A percentile compares a stretch with the other conserved stretches of the same genome.
phyloP scores from a whole-genome alignment of 1,140 invertebrate species.

The Euborellia annulipes region DNA sequence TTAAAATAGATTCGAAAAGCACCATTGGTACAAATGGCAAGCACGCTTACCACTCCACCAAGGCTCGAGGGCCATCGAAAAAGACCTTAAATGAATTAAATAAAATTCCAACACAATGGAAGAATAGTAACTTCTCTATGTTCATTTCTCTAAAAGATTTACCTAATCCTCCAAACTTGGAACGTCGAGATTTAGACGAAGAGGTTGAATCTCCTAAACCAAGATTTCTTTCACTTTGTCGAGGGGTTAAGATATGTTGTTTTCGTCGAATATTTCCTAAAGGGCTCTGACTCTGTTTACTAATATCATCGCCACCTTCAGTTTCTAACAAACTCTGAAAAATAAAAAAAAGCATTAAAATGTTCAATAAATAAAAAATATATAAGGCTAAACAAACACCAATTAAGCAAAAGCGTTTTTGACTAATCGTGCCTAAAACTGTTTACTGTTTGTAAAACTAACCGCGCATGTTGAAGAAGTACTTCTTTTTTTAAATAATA shows the following conservation, averaged over 20 bases:
- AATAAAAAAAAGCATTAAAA: no score
- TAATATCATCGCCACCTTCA: constrained; percentile 48
- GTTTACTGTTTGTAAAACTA: no score
- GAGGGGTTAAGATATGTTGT: constrained; percentile 56
- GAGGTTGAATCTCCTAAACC: constrained; percentile 26
- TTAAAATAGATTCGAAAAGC: no score
- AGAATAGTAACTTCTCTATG: constrained; percentile 12
- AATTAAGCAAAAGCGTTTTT: no score
- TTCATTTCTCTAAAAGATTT: constrained; percentile 12
- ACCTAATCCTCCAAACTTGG: constrained; percentile 46
- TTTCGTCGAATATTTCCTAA: constrained; percentile 55
- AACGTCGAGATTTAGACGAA: constrained; percentile 16
- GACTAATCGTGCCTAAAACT: no score
- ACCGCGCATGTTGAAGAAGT: constrained; percentile 72
- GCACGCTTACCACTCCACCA: no score
- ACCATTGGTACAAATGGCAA: no score
- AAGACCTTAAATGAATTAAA: no score
- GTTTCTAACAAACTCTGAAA: constrained; percentile 63
- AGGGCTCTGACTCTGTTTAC: constrained; percentile 56
- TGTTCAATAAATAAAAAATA: no score
- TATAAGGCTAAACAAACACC: no score
- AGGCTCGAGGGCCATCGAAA: no score
- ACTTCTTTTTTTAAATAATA: constrained; percentile 71
- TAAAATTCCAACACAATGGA: no score
- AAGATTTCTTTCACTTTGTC: constrained; percentile 58